These are phyloP conservation scores for Meloidogyne floridensis DNA, from an alignment of 1,140 invertebrate genomes.

Conservation along the genomic window DNA sequence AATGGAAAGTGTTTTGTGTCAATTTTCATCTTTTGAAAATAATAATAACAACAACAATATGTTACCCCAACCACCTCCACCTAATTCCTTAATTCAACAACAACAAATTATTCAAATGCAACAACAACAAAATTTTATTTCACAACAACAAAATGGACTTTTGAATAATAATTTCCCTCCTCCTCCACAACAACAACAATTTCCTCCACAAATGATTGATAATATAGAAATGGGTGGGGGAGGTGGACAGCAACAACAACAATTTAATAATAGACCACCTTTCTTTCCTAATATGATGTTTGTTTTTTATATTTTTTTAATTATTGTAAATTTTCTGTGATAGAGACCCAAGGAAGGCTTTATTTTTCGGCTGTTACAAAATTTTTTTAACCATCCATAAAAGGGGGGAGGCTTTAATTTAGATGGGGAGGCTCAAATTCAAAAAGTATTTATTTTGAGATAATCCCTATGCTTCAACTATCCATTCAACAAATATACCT, in stretches of 20 bases:
- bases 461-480: no score
- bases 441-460: no score
- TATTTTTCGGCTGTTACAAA: no score
- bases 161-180: no score
- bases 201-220: neutral
- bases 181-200: neutral
- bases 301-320: no score
- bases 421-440: no score
- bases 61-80: no score
- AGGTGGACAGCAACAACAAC: neutral
- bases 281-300: neutral
- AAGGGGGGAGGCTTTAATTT: no score
- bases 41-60: neutral
- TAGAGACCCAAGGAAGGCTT: no score
- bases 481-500: no score
- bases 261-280: neutral
- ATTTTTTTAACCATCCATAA: no score
- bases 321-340: no score
- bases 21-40: neutral
- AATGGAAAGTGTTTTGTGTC: neutral
- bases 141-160: neutral
- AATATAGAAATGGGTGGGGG: neutral
- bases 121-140: neutral
- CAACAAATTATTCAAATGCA: constrained; percentile 1
- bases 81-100: neutral